Percentiles rank a stretch among this genome's conserved stretches.
Evolutionary conservation across 2,797 vertebrate species (phyloP).

Genomic region (Myotis findleyi): DNA sequence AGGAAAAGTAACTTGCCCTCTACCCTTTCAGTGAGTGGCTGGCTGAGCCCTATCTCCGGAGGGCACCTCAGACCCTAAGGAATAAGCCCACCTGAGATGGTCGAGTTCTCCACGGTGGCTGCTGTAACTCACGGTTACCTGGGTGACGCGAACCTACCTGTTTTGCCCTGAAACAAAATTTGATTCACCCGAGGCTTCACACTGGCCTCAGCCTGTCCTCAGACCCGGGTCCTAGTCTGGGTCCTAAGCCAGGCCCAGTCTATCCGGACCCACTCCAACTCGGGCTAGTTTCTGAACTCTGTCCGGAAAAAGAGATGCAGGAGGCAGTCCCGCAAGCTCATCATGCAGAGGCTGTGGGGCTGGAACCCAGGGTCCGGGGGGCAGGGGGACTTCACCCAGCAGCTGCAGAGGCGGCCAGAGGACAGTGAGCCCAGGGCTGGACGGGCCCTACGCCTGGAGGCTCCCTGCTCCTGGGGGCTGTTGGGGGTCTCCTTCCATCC

Average conservation of each 20-base stretch:
- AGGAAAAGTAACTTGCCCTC: not conserved
- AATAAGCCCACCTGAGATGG: too few species aligned
- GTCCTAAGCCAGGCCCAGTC: not conserved
- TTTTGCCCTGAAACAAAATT: not conserved
- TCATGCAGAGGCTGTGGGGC: not conserved
- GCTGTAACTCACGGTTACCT: not conserved
- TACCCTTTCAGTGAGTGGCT: not conserved
- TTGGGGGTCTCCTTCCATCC: not conserved
- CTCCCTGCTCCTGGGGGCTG: not conserved
- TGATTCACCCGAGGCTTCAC: not conserved
- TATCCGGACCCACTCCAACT: not conserved
- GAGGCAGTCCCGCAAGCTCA: not conserved
- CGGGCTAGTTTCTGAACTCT: not conserved
- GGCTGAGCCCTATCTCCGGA: not conserved
- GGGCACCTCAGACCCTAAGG: not conserved
- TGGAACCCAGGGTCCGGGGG: not conserved
- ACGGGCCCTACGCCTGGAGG: not conserved
- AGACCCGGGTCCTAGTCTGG: not conserved
- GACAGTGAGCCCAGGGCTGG: too few species aligned
- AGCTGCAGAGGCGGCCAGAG: not conserved
- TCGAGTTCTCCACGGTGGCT: not conserved
- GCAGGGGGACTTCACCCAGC: too few species aligned
- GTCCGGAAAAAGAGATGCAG: not conserved
- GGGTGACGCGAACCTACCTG: not conserved
- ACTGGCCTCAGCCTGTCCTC: too few species aligned